Evolutionary conservation across 2,888 invertebrate genomes (phyloP), one percentile per base, ranked within the genome.

Genomic region (Athrips mouffetella): DNA sequence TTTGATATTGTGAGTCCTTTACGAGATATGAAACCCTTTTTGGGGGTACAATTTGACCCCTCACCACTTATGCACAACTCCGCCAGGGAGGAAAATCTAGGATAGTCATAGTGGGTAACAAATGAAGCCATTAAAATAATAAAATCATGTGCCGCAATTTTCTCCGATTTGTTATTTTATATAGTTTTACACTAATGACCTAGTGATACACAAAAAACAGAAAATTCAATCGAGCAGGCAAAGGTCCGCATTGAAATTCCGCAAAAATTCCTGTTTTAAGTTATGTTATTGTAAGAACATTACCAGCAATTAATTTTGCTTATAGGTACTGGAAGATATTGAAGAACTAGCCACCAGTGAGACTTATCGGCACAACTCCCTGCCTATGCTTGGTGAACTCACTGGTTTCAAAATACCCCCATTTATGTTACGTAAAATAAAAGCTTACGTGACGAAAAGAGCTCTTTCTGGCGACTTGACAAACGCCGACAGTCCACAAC

Each of bases 361-460:
- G 50, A 93, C 94, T 54, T 95, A 94, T 63, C 89, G 89, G 64
- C 90, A 91, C 66, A 92, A 82, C 61, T 91, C 92, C 0, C 84
- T 91, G 50, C 88, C 92, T 16, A 89, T 91, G 74, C 76, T 92
- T 13, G 91, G 92, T 40, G 93, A 94, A 65, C 74, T 95, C 52
- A 91, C 91, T 51, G 94, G 94, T 0, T 95, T 95, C 69, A 91
- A 91, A 70, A 93, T 93, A 1, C 95, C 95, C 7, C 89, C 90
- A 16, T 93, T 93, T 76, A 92, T 95, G 90, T 66, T 94, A 27
- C 89, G 91, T 51, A 95, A 95, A 81, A 93, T 95, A 70, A 92
- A 91, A 59, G 79, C 88, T 0, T 93, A 92, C 66, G 91, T 94
- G 63, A 54, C 78, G 23, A 87, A 80, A 55, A 67, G 76, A 52